phyloP scores from a whole-genome alignment of 2,888 invertebrate species.

The Tenthredo livida region DNA sequence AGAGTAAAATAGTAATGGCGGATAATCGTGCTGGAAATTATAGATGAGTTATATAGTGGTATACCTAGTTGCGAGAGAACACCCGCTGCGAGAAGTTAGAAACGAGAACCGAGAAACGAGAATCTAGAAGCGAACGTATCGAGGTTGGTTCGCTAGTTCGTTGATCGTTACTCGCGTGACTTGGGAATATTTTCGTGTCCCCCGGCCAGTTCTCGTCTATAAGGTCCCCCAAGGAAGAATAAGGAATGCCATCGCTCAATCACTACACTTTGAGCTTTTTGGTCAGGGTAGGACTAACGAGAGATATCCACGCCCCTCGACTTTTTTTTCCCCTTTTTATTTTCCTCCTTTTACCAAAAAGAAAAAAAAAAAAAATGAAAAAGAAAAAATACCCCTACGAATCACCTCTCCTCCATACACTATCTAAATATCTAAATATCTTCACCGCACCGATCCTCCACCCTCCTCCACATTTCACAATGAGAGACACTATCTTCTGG shows the following conservation, averaged over 20 bases:
- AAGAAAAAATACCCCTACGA: neutral
- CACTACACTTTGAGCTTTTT: conserved; percentile 58
- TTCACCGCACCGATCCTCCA: neutral
- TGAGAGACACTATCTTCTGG: conserved; percentile 72
- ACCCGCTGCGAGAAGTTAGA: conserved; percentile 17
- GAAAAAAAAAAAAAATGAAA: neutral
- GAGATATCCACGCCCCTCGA: conserved; percentile 68
- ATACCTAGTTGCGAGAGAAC: conserved; percentile 16
- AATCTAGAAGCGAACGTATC: conserved; percentile 52
- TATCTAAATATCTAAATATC: conserved; percentile 5
- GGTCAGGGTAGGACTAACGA: conserved; percentile 59
- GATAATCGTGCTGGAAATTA: conserved; percentile 13
- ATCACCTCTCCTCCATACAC: neutral
- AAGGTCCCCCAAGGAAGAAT: conserved; percentile 55
- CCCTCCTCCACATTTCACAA: conserved; percentile 63
- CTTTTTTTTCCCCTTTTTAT: neutral
- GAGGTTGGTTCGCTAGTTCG: conserved; percentile 45
- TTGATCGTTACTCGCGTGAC: conserved; percentile 54
- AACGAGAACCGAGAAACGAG: neutral
- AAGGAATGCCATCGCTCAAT: conserved; percentile 65
- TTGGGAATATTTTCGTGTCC: conserved; percentile 59
- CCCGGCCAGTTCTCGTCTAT: conserved; percentile 31
- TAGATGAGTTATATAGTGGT: neutral
- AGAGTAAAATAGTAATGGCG: neutral
- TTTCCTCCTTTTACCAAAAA: neutral